These are phyloP conservation scores for Falco rusticolus DNA, from an alignment of 2,797 vertebrate species.

Conservation along the genomic window DNA sequence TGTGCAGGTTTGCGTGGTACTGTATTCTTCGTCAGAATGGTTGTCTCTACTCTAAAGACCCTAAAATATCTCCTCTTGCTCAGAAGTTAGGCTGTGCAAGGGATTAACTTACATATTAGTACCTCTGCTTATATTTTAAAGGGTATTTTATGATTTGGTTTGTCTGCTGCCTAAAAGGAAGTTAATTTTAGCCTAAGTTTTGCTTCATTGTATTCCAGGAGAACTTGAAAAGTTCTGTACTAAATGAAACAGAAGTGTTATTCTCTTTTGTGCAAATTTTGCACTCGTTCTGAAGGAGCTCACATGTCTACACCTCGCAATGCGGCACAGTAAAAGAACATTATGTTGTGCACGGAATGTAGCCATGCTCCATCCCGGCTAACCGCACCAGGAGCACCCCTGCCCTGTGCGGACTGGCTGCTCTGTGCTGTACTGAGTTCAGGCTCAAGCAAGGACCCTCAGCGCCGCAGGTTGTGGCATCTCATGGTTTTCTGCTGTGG, in stretches of 20 bases:
- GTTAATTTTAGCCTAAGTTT: neutral
- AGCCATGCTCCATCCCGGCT: fast-evolving
- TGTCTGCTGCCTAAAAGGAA: neutral
- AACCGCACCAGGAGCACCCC: fast-evolving
- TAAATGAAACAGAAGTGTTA: neutral
- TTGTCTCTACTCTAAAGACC: neutral
- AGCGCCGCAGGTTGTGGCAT: neutral
- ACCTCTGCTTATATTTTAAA: neutral
- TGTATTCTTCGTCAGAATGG: neutral
- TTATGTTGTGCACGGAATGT: fast-evolving
- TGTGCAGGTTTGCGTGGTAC: neutral
- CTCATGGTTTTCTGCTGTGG: neutral
- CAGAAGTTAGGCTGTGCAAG: neutral
- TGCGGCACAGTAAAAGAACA: fast-evolving
- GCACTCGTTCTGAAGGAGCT: neutral
- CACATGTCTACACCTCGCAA: fast-evolving
- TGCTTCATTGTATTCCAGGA: neutral
- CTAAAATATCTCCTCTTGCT: neutral
- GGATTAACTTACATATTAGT: neutral
- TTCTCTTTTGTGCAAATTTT: neutral
- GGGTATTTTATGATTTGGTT: neutral
- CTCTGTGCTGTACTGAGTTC: neutral
- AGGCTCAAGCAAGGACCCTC: neutral
- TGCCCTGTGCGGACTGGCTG: fast-evolving
- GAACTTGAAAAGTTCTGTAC: neutral